Evolutionary conservation across 1,140 invertebrate genomes (phyloP).

Genomic region (Brachionus plicatilis): DNA sequence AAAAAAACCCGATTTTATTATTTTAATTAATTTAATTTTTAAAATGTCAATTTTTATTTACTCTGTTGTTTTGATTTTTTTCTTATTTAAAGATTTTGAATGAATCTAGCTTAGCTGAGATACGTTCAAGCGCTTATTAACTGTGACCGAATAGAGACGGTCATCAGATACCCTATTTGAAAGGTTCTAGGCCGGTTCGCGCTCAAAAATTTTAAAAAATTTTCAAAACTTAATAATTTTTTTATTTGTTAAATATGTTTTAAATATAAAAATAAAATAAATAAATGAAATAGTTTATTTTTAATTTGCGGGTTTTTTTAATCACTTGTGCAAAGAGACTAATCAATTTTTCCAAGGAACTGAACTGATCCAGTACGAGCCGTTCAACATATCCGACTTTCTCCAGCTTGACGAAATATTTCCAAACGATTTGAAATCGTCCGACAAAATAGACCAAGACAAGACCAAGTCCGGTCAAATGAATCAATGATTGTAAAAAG

Average conservation of each 20-base stretch:
- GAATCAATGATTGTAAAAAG: neutral
- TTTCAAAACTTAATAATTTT: neutral
- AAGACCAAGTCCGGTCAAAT: neutral
- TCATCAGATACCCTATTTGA: neutral
- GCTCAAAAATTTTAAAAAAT: neutral
- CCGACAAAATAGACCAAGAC: neutral
- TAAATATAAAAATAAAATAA: neutral
- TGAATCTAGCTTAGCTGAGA: neutral
- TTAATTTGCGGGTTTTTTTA: neutral
- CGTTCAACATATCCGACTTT: neutral
- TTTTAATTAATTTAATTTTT: neutral
- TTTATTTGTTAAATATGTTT: neutral
- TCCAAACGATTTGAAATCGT: neutral
- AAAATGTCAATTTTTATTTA: neutral
- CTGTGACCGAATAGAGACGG: neutral
- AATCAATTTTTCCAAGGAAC: neutral
- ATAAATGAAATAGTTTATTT: neutral
- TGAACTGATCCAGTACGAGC: constrained; percentile 11
- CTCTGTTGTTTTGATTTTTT: neutral
- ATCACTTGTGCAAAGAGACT: neutral
- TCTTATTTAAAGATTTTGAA: neutral
- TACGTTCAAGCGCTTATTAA: neutral
- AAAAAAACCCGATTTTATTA: neutral
- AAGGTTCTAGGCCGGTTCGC: neutral
- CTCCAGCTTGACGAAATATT: constrained; percentile 7